Percentiles rank a stretch among this genome's conserved stretches.
Conservation (phyloP, 2,113 vertebrate species). For the Suricata suricatta region DNA sequence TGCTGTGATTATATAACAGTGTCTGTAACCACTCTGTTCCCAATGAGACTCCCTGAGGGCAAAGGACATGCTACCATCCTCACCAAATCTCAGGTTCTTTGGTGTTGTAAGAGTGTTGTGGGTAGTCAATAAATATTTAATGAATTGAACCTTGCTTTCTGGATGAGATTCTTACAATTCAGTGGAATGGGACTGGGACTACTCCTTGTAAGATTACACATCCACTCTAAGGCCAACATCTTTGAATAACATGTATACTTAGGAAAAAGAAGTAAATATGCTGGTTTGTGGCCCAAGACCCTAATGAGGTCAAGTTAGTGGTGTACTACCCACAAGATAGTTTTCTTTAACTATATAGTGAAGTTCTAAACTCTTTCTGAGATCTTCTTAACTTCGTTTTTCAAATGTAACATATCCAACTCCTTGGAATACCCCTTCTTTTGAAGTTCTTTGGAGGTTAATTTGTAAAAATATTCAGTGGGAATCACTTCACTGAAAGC, state of each 20-base stretch:
- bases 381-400: not conserved
- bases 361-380: not conserved
- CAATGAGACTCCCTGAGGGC: not conserved
- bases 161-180: constrained; percentile 15
- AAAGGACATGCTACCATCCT: not conserved
- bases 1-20: not conserved
- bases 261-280: not conserved
- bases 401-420: not conserved
- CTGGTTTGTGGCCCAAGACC: not conserved
- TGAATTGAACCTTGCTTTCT: not conserved
- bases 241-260: not conserved
- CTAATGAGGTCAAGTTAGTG: not conserved
- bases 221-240: not conserved
- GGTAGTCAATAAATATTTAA: not conserved
- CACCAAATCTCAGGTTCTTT: not conserved
- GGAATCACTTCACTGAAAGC: not conserved
- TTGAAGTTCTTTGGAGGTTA: constrained; percentile 11
- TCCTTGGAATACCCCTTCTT: not conserved
- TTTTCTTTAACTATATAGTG: not conserved
- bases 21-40: not conserved
- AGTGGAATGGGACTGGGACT: not conserved
- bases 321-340: not conserved
- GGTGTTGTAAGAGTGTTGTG: not conserved
- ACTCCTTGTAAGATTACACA: not conserved
- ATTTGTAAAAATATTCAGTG: not conserved